These are phyloP conservation scores for Fistularia commersonii DNA, from an alignment of 2,797 vertebrate genomes.

Conservation along the genomic window DNA sequence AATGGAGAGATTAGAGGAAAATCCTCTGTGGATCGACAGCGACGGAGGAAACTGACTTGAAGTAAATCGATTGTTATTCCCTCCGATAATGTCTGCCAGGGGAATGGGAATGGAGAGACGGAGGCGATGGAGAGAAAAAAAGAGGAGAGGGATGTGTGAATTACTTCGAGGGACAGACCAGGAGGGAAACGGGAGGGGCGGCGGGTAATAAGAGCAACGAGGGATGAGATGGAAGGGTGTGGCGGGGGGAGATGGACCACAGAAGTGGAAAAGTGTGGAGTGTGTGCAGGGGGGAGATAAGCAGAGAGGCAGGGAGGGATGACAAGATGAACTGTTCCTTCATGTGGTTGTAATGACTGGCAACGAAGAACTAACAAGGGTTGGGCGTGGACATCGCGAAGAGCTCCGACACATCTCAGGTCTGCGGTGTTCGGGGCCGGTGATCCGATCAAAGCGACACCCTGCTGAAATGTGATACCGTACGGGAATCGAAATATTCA, in stretches of 20 bases:
- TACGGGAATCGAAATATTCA: too few species aligned
- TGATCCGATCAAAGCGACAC: too few species aligned
- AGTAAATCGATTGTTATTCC: constrained; percentile 43
- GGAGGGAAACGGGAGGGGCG: constrained; percentile 1
- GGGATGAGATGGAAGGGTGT: constrained; percentile 22
- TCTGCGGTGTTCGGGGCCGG: too few species aligned
- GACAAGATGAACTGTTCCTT: too few species aligned
- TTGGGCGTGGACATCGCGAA: too few species aligned
- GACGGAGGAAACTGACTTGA: constrained; percentile 14
- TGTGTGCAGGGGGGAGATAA: neutral
- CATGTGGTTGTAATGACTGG: too few species aligned
- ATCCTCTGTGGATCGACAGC: constrained; percentile 10
- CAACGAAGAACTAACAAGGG: too few species aligned
- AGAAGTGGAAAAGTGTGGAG: constrained; percentile 2
- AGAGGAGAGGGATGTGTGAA: constrained; percentile 3
- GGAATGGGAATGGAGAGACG: constrained; percentile 15
- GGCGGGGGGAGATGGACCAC: constrained; percentile 22
- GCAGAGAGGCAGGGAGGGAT: too few species aligned
- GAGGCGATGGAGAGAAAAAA: neutral
- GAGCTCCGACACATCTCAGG: too few species aligned
- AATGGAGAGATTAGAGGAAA: constrained; percentile 18
- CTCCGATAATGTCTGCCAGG: constrained; percentile 34
- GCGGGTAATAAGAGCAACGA: constrained; percentile 16
- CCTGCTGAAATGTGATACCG: too few species aligned
- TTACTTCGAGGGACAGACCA: constrained; percentile 19